Percentiles rank a stretch among this genome's conserved stretches.
Conservation (phyloP, 1,140 invertebrate species). For the Diorhabda sublineata region DNA sequence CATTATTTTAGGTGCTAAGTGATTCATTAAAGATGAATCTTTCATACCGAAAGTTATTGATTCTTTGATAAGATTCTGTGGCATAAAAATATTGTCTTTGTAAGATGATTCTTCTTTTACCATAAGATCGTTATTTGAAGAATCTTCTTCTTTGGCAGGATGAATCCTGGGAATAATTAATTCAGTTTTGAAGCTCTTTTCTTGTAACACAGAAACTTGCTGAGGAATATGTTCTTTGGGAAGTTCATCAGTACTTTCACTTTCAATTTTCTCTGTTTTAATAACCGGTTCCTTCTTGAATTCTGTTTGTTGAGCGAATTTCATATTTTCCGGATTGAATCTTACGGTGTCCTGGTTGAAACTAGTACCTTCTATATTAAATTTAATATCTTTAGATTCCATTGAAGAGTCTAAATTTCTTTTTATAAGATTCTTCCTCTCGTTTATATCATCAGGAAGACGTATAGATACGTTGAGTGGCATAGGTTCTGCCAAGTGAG, state of each 20-base stretch:
- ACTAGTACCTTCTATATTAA: conserved; percentile 14
- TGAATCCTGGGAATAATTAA: conserved; percentile 56
- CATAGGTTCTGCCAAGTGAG: conserved; percentile 27
- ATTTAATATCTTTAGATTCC: conserved; percentile 35
- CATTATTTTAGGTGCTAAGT: conserved; percentile 32
- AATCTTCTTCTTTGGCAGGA: conserved; percentile 54
- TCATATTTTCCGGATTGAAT: conserved; percentile 31
- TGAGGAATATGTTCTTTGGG: conserved; percentile 21
- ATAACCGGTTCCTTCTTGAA: conserved; percentile 34
- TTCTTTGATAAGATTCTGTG: conserved; percentile 36
- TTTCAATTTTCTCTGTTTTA: conserved; percentile 48
- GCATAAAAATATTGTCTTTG: conserved; percentile 39
- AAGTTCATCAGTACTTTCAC: conserved; percentile 30
- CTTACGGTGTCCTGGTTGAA: conserved; percentile 22
- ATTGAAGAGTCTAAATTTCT: conserved; percentile 33
- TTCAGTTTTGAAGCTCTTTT: conserved; percentile 51
- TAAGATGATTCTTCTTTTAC: conserved; percentile 22
- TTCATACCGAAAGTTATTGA: conserved; percentile 35
- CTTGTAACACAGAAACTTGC: conserved; percentile 10
- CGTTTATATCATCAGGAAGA: conserved; percentile 44
- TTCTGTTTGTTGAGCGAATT: conserved; percentile 27
- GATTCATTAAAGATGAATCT: conserved; percentile 35
- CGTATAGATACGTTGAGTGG: conserved; percentile 45
- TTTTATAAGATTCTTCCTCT: conserved; percentile 45
- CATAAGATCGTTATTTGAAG: conserved; percentile 38